Base-by-base conservation (phyloP, 2,113 vertebrate species). In the Clarias macrocephalus region DNA sequence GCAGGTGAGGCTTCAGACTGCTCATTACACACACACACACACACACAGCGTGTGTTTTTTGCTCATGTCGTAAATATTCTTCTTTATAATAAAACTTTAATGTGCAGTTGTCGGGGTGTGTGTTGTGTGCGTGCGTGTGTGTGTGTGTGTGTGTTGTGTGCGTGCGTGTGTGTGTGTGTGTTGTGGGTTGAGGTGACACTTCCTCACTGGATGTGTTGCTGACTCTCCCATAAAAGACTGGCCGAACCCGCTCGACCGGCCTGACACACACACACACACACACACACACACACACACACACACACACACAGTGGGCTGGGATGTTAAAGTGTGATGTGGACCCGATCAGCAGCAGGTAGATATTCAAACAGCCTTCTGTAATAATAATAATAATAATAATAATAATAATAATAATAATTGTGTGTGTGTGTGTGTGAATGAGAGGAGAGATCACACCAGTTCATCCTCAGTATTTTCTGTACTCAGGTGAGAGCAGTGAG, bases 221-320 rank as follows among this genome's bases (percentile, higher is more conserved):
- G 93, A 93, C 94, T 94, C 92, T 92, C 92, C 93, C 94, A 42
- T 75, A 86, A 28, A 82, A 30, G 93, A 95, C 94, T 90, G 92
- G 95, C 92, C 93, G 33, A 91, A 95, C 95, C 85, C 89, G 95
- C 92, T 93, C 90, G 66, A 94, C 95, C 90, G 90, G 95, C 21
- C 37, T 9, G 12, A 82, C 80, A 82, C 60, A 65, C 60, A 65
- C 57, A 62, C 56, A 62, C 56, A 60, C 57, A 60, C 28, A 62
- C 23, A 82, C 37, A 81, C 28, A 60, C 54, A 59, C 16, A 59
- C 54, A 57, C 52, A 60, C 33, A 83, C 62, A 83, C 25, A 66
- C 42, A 66, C 73, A 52, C 21, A 52, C 73, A 52, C 42, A 12
- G 33, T 12, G 72, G 37, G 9, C 12, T 76, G 42, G n/a, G 73